Conservation (phyloP, 2,888 invertebrate genomes). For the Ennomos erosarius region DNA sequence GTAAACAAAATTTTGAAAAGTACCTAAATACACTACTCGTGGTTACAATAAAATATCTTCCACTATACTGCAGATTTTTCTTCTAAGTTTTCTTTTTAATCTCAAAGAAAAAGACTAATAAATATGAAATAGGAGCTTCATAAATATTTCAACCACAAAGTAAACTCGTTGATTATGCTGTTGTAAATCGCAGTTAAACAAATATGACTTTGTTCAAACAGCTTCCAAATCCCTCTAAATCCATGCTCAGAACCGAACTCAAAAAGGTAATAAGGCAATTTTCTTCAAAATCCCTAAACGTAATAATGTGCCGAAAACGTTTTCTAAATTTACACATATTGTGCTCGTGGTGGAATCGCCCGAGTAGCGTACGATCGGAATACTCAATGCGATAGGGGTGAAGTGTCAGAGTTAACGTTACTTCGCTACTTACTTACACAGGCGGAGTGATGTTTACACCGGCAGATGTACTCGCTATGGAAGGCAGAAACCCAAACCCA, state of each 20-base stretch:
- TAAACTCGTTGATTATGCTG: conserved; percentile 11
- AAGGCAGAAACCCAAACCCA: conserved; percentile 16
- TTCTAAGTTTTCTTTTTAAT: not conserved
- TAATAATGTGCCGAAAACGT: conserved; percentile 84
- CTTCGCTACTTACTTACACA: conserved; percentile 57
- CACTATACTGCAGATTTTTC: not conserved
- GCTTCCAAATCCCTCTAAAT: conserved; percentile 71
- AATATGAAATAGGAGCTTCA: conserved; percentile 7
- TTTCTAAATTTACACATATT: conserved; percentile 84
- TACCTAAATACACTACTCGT: too few species aligned
- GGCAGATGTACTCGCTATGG: not conserved
- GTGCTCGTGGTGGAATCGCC: conserved; percentile 76
- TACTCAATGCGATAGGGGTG: conserved; percentile 72
- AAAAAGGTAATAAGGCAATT: conserved; percentile 84
- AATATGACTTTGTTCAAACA: conserved; percentile 58
- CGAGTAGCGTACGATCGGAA: conserved; percentile 74
- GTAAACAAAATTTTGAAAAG: too few species aligned
- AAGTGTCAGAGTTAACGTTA: conserved; percentile 64
- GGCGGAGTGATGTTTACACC: conserved; percentile 27
- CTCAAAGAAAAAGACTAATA: conserved; percentile 5
- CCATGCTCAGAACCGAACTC: conserved; percentile 75
- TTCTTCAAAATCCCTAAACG: conserved; percentile 83
- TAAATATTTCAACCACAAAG: conserved; percentile 9
- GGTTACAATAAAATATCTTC: too few species aligned
- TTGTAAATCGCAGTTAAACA: conserved; percentile 48